Base-by-base conservation (phyloP, 1,140 invertebrate species). In the Musca domestica region DNA sequence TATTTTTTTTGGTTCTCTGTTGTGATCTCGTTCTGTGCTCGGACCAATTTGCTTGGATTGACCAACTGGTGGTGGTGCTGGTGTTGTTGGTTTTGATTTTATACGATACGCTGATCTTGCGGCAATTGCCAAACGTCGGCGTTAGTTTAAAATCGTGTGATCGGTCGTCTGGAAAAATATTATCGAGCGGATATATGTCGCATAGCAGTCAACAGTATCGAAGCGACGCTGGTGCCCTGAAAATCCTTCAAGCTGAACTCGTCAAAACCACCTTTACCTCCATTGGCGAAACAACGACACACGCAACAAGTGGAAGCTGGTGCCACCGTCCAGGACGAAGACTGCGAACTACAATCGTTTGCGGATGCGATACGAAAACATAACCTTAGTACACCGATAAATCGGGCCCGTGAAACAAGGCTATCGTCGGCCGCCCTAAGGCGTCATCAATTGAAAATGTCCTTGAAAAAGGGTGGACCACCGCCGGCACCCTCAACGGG, bases 371-470 rank as follows among this genome's bases (percentile, higher is more conserved):
- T 67, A 61, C 64, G 56, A 51, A 61, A 58, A 30, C 69, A 67
- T 65, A 41, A 41, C 34, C 34, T 41, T 41, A 69, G 64, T 47
- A 27, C 22, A 22, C 20, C 58, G 22, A 41, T 61, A 61, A 61
- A 61, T 12, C 27, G 49, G 12, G 63, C 63, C 34, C 66, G 67
- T 46, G 71, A 74, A n/a, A 72, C 69, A 66, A 75, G 77, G 67
- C 52, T 77, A 9, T 75, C 75, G n/a, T 71, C 72, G 41, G 77
- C 70, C 2, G 64, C 68, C 74, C 76, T 22, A 34, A 75, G 22
- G 72, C 72, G 77, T 4, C 77, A 78, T 17, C 71, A 74, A 63
- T 66, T 79, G 56, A 80, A 77, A 70, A 79, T 80, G 77, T 79
- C 77, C 19, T 70, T 80, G 3, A 79, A 79, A 27, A 66, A 71